Conservation (phyloP, 2,888 invertebrate species). For the Pyrochroa serraticornis region DNA sequence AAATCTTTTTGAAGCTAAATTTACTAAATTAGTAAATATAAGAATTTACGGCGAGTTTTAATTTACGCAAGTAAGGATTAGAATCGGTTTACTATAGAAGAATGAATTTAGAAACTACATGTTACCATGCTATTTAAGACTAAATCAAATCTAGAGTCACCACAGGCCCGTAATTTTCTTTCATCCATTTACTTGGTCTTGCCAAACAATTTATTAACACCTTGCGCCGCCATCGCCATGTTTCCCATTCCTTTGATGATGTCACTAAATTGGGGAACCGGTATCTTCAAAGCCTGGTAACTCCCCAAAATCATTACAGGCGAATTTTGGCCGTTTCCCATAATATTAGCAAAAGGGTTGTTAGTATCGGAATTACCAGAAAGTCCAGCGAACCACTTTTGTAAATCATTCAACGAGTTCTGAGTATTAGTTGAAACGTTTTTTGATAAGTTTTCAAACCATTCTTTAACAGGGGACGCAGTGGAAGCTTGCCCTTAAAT, state of each 20-base stretch:
- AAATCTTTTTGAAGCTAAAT: too few relatives aligned
- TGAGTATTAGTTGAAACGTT: constrained; percentile 7
- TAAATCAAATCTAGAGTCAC: too few relatives aligned
- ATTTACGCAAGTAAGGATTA: too few relatives aligned
- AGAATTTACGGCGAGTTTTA: too few relatives aligned
- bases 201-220: constrained; percentile 11
- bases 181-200: neutral
- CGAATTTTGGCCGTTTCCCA: neutral
- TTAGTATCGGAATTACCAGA: neutral
- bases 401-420: constrained; percentile 6
- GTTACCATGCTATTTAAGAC: too few relatives aligned
- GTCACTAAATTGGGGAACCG: constrained; percentile 15
- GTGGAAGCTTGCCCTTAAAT: too few relatives aligned
- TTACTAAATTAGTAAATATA: too few relatives aligned
- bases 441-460: constrained; percentile 14
- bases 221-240: constrained; percentile 12
- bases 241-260: constrained; percentile 15
- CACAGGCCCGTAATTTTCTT: too few relatives aligned
- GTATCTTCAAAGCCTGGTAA: constrained; percentile 15
- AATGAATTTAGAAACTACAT: too few relatives aligned
- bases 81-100: too few relatives aligned
- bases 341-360: neutral
- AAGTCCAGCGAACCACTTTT: constrained; percentile 5
- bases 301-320: constrained; percentile 16
- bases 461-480: constrained; percentile 6